Base-by-base conservation (phyloP, 2,888 invertebrate species). In the Scotopteryx bipunctaria region DNA sequence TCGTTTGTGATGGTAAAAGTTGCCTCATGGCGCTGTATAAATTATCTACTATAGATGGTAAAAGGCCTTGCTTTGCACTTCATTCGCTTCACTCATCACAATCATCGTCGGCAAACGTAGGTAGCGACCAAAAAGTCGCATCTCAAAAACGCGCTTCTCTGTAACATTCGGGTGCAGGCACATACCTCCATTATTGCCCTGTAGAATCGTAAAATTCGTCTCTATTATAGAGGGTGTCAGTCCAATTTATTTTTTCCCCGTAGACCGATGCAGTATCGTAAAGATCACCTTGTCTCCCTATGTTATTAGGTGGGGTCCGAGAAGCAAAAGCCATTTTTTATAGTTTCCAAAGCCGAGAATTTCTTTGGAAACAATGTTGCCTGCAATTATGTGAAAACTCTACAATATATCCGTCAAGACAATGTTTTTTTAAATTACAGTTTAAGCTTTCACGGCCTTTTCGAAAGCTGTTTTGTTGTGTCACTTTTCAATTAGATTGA, bases 161-260 rank as follows among this genome's bases (percentile, higher is more conserved):
- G 32, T n/a, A 35, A 37, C 31, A 23, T 53, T 38, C 32, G 37
- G 48, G 33, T 46, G 42, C 50, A 45, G 40, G 45, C 53, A 50
- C n/a, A n/a, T n/a, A n/a, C 48, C 44, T 50, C 38, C 54, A 53
- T 54, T 52, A 61, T 56, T 56, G 42, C 46, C 27, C 40, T 41
- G 40, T 62, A 43, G 60, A 68, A 71, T 78, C 80, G 72, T 81
- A 84, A 83, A 83, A 72, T 67, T 67, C 67, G 72, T 64, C 70
- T 63, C 67, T 66, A 64, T 68, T 78, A 67, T 62, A 70, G 74
- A 79, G 88, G 86, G 87, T 79, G 83, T 81, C 80, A 73, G 75
- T 76, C 84, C 86, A 87, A 89, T 89, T 88, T 89, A 86, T 89
- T 88, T 88, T 88, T 87, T 85, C 84, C 86, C 86, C 82, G 73